A percentile compares a stretch with the other conserved stretches of the same genome.
phyloP scores from a whole-genome alignment of 1,140 invertebrate genomes.

The Drosophila ironensis region DNA sequence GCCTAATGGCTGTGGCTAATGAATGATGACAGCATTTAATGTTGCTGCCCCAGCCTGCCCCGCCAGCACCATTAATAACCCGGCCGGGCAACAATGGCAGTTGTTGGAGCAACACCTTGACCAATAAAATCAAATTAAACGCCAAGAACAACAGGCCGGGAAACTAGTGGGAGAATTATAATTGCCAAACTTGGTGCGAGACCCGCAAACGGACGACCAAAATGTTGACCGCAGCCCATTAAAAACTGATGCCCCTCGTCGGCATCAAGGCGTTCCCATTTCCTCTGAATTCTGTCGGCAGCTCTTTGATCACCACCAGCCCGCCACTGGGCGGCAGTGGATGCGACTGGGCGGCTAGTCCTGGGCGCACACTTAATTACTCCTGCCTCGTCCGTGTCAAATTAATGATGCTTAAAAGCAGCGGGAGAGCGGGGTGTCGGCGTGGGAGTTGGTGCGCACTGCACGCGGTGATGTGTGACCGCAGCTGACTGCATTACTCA shows the following conservation, averaged over 20 bases:
- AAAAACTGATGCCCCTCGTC: conserved; percentile 44
- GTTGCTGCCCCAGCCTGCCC: conserved; percentile 5
- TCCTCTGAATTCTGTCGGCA: too few species aligned
- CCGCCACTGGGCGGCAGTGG: conserved; percentile 3
- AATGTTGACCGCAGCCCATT: conserved; percentile 61
- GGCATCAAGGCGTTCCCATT: too few species aligned
- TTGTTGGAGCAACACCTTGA: conserved; percentile 45
- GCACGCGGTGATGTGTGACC: conserved; percentile 28
- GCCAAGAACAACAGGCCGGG: conserved; percentile 16
- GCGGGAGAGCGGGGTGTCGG: background rate
- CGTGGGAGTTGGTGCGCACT: conserved; percentile 1
- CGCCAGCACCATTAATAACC: conserved; percentile 65
- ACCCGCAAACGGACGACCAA: conserved; percentile 29
- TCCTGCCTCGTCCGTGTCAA: conserved; percentile 53
- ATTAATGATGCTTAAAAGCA: conserved; percentile 72
- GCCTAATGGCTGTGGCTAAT: conserved; percentile 68
- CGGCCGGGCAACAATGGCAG: conserved; percentile 20
- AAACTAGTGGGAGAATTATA: conserved; percentile 19
- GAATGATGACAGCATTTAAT: conserved; percentile 79
- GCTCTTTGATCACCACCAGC: conserved; percentile 10
- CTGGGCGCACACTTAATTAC: conserved; percentile 59
- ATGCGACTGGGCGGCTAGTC: conserved; percentile 13
- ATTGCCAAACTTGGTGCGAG: conserved; percentile 4
- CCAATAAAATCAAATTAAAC: conserved; percentile 75
- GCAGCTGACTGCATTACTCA: conserved; percentile 64